These are phyloP conservation scores for Myotis daubentonii DNA, from an alignment of 2,797 vertebrate species.

Conservation along the genomic window DNA sequence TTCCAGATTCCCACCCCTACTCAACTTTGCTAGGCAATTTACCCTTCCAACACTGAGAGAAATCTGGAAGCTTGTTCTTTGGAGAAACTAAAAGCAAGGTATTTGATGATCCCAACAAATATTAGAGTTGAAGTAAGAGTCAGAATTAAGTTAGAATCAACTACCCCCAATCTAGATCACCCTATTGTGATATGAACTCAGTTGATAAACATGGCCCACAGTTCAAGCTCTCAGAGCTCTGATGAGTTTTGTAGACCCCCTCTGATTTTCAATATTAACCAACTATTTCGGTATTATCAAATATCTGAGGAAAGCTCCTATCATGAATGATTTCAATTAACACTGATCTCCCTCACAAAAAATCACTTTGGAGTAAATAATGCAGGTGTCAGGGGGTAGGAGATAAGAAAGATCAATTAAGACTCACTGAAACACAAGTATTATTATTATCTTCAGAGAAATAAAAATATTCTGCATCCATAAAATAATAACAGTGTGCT, in stretches of 20 bases:
- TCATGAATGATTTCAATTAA: neutral
- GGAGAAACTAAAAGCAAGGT: constrained; percentile 7
- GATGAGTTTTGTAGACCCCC: neutral
- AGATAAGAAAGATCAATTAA: neutral
- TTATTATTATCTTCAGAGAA: neutral
- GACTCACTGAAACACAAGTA: neutral
- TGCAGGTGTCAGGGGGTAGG: neutral
- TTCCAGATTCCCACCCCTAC: neutral
- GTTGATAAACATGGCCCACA: neutral
- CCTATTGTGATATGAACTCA: neutral
- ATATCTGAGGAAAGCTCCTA: neutral
- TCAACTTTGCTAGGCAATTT: neutral
- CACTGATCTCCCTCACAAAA: neutral
- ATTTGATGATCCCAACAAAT: neutral
- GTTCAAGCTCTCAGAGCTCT: neutral
- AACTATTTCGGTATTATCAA: neutral
- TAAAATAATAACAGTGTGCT: neutral
- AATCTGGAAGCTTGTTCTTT: neutral
- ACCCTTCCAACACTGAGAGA: neutral
- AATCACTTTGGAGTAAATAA: neutral
- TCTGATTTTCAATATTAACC: neutral
- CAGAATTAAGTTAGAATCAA: neutral
- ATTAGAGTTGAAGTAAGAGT: neutral
- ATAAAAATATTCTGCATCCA: neutral
- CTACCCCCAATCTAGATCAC: neutral